Evolutionary conservation across 53 echinoderm and acorn worm species (phyloP).

Genomic region (Holothuria scabra): DNA sequence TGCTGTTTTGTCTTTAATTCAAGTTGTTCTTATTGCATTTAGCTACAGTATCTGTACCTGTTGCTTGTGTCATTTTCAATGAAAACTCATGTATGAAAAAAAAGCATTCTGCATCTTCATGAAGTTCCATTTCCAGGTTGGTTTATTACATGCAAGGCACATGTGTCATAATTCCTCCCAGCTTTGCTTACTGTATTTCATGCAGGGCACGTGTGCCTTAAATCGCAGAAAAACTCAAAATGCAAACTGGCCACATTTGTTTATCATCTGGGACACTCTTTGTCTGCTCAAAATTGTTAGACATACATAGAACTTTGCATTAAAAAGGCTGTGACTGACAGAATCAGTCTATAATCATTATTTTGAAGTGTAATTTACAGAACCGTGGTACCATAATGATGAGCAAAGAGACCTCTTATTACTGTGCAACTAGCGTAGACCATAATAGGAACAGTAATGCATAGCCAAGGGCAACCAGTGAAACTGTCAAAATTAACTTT

Average conservation of each 20-base stretch:
- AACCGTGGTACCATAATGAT: not conserved
- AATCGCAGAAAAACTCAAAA: too few species aligned
- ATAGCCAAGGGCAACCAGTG: conserved; percentile 34
- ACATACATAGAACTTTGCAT: not conserved
- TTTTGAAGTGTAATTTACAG: conserved; percentile 33
- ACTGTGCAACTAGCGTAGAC: not conserved
- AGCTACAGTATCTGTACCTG: too few species aligned
- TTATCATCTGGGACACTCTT: too few species aligned
- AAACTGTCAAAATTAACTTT: conserved; percentile 39
- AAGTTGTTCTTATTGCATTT: too few species aligned
- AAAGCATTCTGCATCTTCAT: conserved; percentile 16
- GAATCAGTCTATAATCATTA: conserved; percentile 35
- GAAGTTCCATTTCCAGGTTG: not conserved
- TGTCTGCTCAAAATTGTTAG: conserved; percentile 7
- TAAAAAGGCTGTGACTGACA: conserved; percentile 21
- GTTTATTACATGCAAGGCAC: not conserved
- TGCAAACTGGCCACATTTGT: too few species aligned
- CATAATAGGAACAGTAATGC: conserved; percentile 40
- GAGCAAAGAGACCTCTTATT: conserved; percentile 20
- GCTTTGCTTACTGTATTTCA: too few species aligned
- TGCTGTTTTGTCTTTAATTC: too few species aligned
- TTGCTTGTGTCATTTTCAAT: too few species aligned
- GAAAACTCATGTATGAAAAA: not conserved
- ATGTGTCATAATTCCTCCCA: too few species aligned
- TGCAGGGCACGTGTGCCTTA: not conserved